Base-by-base conservation (phyloP, 2,797 vertebrate species). In the Salmo trutta region DNA sequence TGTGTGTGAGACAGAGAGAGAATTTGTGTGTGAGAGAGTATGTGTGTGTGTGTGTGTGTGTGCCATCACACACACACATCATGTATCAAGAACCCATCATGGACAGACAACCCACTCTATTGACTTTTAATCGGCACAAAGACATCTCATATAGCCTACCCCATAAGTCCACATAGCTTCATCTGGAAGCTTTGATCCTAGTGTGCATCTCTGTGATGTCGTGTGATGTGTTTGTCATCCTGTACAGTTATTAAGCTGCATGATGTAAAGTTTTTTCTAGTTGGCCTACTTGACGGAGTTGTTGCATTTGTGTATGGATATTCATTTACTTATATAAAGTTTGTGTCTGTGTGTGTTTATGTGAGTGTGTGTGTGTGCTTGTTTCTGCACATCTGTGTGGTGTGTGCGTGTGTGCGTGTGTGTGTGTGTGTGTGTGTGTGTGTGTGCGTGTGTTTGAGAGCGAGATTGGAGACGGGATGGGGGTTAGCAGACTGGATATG, bases 401-500 rank as follows among this genome's bases (percentile, higher is more conserved):
- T 65, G 62, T 15, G n/a, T 64, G 19, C 19, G 59, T 15, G 24
- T 65, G 14, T 5, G 75, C 62, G 76, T 77, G 77, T 75, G 83
- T 79, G 53, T 79, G 80, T 5, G 73, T 15, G 19, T 41, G 68
- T 15, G 27, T 12, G 59, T 17, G 54, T 27, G 78, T 29, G 67
- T 66, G 59, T 66, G 75, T 69, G 66, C 62, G 75, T 15, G 75
- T 56, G 71, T 52, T 75, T 56, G 75, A 65, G 80, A 79, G 6
- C 80, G 86, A 87, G 87, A 88, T 85, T 74, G 87, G 83, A 89
- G 88, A 85, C 75, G 79, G 85, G 82, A 90, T 86, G 91, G 90
- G 87, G 90, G 89, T 86, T 89, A 88, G 91, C 88, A 88, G 89
- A 84, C 90, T 93, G 93, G 92, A 93, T 94, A 88, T 93, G 91